These are phyloP conservation scores for Andrena minutula DNA, from an alignment of 2,888 invertebrate genomes.

Conservation along the genomic window DNA sequence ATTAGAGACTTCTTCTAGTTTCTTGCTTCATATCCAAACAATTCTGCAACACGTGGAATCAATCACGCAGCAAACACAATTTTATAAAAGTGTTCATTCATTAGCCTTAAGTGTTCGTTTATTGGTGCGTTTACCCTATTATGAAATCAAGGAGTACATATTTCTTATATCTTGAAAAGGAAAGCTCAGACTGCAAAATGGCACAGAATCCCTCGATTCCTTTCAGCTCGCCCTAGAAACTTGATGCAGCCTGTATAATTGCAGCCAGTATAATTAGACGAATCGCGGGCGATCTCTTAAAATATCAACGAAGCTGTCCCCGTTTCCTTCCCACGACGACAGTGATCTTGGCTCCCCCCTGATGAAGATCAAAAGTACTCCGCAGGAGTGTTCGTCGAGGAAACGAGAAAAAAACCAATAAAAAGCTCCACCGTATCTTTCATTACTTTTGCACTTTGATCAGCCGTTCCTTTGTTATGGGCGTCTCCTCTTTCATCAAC, in stretches of 20 bases:
- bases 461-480: constrained; percentile 45
- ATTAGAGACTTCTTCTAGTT: too few relatives aligned
- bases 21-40: too few relatives aligned
- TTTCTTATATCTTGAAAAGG: too few relatives aligned
- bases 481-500: constrained; percentile 30
- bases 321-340: background rate
- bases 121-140: too few relatives aligned
- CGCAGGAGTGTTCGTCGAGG: constrained; percentile 66
- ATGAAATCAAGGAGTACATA: too few relatives aligned
- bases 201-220: background rate
- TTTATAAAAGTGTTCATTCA: too few relatives aligned
- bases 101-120: too few relatives aligned
- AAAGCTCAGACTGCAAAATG: too few relatives aligned
- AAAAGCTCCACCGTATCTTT: constrained; percentile 43
- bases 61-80: too few relatives aligned
- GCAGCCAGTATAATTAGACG: background rate
- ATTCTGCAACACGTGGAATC: too few relatives aligned
- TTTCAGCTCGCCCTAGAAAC: background rate
- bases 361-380: constrained; percentile 63
- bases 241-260: constrained; percentile 1
- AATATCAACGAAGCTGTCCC: background rate
- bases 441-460: constrained; percentile 59
- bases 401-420: constrained; percentile 50
- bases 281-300: constrained; percentile 14
- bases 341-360: constrained; percentile 18